Evolutionary conservation across 2,888 invertebrate genomes (phyloP).

Genomic region (Drosophila stalkeri): DNA sequence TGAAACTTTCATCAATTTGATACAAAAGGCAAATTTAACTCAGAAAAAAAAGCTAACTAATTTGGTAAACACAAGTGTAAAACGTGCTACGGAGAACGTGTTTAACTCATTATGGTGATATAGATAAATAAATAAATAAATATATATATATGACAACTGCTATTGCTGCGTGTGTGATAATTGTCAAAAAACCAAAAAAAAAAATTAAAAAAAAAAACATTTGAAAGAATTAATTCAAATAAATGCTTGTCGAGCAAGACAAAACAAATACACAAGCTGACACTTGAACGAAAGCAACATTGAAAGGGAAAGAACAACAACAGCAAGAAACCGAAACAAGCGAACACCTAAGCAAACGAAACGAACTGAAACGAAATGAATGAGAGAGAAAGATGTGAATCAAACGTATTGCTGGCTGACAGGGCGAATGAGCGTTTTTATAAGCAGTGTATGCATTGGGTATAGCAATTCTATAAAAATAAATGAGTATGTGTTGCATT

Average conservation of each 20-base stretch:
- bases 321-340: conserved; percentile 20
- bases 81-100: conserved; percentile 50
- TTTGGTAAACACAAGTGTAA: conserved; percentile 33
- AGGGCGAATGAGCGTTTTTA: conserved; percentile 59
- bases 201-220: background rate
- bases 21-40: background rate
- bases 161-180: conserved; percentile 18
- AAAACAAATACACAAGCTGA: conserved; percentile 55
- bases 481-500: background rate
- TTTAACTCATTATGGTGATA: conserved; percentile 13
- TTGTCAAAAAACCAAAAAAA: conserved; percentile 21
- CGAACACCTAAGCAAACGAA: conserved; percentile 74
- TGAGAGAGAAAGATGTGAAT: conserved; percentile 41
- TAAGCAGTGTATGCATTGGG: background rate
- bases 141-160: conserved; percentile 6
- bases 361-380: conserved; percentile 42
- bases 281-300: conserved; percentile 48
- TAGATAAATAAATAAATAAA: background rate
- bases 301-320: conserved; percentile 31
- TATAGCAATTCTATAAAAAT: background rate
- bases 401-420: conserved; percentile 49
- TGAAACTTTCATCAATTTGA: background rate
- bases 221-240: conserved; percentile 34
- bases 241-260: conserved; percentile 42
- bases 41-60: conserved; percentile 10